Conservation (phyloP, 2,113 vertebrate genomes). For the Phaethornis superciliosus region DNA sequence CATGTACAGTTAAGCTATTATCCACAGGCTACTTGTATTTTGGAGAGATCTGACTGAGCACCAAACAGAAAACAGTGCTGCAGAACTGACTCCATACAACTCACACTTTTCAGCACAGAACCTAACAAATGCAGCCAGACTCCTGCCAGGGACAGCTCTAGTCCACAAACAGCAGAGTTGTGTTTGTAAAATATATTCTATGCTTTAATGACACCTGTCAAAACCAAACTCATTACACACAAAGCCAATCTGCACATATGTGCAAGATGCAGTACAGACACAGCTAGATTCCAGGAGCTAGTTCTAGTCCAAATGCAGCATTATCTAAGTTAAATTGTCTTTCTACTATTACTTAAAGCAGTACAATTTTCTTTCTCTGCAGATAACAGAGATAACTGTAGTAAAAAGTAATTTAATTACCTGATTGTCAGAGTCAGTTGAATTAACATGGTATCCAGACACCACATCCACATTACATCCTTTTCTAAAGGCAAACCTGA, state of each 20-base stretch:
- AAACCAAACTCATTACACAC: neutral
- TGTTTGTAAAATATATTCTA: neutral
- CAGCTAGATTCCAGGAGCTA: neutral
- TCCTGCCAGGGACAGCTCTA: neutral
- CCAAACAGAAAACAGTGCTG: neutral
- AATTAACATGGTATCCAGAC: conserved; percentile 79
- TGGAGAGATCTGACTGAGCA: neutral
- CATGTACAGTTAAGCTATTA: neutral
- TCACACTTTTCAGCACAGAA: neutral
- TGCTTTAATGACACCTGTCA: neutral
- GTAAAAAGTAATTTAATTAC: conserved; percentile 63
- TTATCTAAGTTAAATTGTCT: neutral
- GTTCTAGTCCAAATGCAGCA: neutral
- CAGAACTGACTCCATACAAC: neutral
- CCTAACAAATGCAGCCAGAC: neutral
- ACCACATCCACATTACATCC: conserved; percentile 48
- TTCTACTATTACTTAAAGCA: neutral
- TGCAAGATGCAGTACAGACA: neutral
- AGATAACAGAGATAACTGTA: neutral
- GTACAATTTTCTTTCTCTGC: neutral
- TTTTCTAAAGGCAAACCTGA: conserved; percentile 68
- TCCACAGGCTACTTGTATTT: neutral
- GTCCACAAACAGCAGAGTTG: neutral
- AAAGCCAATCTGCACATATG: neutral
- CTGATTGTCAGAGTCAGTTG: conserved; percentile 86